These are phyloP conservation scores for Sus cebifrons DNA, from an alignment of 2,797 vertebrate genomes.

Conservation along the genomic window DNA sequence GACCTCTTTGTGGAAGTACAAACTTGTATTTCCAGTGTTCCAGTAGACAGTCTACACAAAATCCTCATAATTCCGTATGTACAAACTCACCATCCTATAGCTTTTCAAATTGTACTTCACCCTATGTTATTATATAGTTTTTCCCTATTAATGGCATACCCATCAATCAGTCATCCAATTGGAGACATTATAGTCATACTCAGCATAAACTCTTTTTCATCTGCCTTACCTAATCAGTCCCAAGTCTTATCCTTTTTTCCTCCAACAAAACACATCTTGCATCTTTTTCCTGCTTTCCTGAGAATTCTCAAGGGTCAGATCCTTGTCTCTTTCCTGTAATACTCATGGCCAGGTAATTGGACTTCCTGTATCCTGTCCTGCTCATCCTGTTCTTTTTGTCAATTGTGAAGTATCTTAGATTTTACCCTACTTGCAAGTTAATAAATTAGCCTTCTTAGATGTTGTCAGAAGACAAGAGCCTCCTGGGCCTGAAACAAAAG, in stretches of 20 bases:
- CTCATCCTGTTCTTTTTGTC: conserved; percentile 37
- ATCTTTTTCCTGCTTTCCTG: not conserved
- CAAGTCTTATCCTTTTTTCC: not conserved
- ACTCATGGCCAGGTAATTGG: not conserved
- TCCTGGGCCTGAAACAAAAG: not conserved
- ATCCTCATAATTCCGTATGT: not conserved
- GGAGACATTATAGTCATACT: not conserved
- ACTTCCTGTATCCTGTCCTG: conserved; percentile 7
- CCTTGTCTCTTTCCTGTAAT: conserved; percentile 7
- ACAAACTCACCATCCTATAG: not conserved
- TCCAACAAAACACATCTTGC: not conserved
- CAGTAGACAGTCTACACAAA: not conserved
- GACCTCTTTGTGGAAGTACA: not conserved
- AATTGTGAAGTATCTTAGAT: conserved; percentile 16
- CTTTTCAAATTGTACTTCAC: not conserved
- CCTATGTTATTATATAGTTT: not conserved
- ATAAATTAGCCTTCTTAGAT: conserved; percentile 19
- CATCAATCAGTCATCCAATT: not conserved
- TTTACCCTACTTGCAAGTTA: conserved; percentile 3
- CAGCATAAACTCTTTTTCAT: not conserved
- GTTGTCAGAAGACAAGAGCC: conserved; percentile 31
- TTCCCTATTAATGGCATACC: not conserved
- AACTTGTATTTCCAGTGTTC: not conserved
- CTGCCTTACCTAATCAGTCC: not conserved
- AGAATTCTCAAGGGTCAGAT: not conserved